A percentile compares a stretch with the other conserved stretches of the same genome.
Conservation (phyloP, 2,888 invertebrate genomes). For the Himalopsyche kuldschensis region DNA sequence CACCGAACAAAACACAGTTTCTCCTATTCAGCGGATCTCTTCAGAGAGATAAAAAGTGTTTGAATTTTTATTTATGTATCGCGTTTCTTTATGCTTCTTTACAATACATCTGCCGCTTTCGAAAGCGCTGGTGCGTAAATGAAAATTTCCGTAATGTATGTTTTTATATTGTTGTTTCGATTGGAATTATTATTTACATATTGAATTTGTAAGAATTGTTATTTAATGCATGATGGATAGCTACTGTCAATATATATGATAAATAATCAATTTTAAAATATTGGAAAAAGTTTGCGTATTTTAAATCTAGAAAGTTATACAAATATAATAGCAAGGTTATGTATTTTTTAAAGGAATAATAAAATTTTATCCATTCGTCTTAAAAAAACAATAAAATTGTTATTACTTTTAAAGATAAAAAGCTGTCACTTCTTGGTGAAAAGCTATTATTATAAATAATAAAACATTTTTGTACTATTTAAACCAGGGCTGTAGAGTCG, state of each 20-base stretch:
- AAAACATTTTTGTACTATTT: too few relatives aligned
- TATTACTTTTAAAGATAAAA: too few relatives aligned
- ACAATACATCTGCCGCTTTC: not conserved
- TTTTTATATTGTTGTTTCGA: not conserved
- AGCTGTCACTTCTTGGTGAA: too few relatives aligned
- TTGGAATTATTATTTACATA: not conserved
- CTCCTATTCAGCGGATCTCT: not conserved
- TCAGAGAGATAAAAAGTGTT: not conserved
- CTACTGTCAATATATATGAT: not conserved
- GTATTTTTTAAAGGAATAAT: too few relatives aligned
- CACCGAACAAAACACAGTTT: not conserved
- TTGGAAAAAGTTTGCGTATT: too few relatives aligned
- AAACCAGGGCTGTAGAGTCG: too few relatives aligned
- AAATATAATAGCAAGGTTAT: too few relatives aligned
- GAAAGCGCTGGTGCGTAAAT: not conserved
- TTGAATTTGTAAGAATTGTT: not conserved
- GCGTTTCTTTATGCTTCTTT: not conserved
- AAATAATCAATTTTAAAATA: not conserved
- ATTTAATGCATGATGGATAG: not conserved
- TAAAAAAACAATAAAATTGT: too few relatives aligned
- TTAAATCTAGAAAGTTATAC: too few relatives aligned
- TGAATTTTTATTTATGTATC: slow-evolving; percentile 1
- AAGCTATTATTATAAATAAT: too few relatives aligned
- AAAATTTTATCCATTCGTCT: too few relatives aligned
- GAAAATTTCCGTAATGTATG: not conserved